Evolutionary conservation across 2,888 invertebrate species (phyloP), one percentile per base, ranked within the genome.

Genomic region (Zelleria hepariella): DNA sequence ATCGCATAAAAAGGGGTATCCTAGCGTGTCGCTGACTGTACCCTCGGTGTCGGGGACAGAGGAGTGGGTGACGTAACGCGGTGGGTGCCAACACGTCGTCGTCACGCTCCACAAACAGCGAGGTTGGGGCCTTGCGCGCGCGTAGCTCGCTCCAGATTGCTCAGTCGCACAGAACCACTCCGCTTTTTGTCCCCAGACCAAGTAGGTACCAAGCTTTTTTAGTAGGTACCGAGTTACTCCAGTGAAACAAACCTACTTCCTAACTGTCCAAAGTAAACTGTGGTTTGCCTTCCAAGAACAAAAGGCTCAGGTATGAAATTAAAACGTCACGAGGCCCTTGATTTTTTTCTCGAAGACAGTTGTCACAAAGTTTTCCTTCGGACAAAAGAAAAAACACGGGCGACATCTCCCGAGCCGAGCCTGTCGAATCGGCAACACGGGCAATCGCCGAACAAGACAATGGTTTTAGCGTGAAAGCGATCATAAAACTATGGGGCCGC

Each of bases 51-150:
- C 60, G 61, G 63, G 58, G 67, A 65, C 57, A 65, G 62, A 64
- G 63, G 67, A 59, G 64, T 69, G 65, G 61, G 62, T 86, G 86
- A 86, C 86, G 87, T 86, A 83, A 86, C 71, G 71, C 65, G 69
- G 74, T 86, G 85, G 87, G 86, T 87, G 87, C 86, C 47, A 49
- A 49, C 62, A 62, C 62, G 60, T 62, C 62, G 82, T 77, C 82
- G 88, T 86, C 84, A 83, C 83, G 88, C 87, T 88, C 87, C 87
- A 88, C 87, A 87, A 87, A 87, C 86, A 72, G 74, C 86, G 83
- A 87, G 88, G 87, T 77, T 85, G 77, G 72, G 71, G 80, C 87
- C 88, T 88, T 87, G 87, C 75, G 49, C 58, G n/a, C 23, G 47
- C 77, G 83, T 70, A 77, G 83, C 77, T 82, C 78, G 83, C 77